A percentile compares a stretch with the other conserved stretches of the same genome.
phyloP scores from a whole-genome alignment of 2,797 vertebrate genomes.

The Apogon talboti region DNA sequence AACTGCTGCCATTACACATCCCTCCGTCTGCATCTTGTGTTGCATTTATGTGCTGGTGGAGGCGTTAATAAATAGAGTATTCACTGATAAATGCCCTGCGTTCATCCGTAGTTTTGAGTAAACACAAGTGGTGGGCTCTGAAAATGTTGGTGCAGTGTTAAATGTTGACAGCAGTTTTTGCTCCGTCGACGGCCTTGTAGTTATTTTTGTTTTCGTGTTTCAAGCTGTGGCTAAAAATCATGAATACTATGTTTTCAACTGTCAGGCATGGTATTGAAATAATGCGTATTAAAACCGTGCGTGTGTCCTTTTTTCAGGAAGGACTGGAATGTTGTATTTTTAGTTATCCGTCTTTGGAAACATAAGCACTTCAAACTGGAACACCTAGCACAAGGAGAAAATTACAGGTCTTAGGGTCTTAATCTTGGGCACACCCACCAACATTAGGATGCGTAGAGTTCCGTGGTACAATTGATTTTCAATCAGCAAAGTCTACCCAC shows the following conservation, averaged over 20 bases:
- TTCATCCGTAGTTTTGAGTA: constrained; percentile 15
- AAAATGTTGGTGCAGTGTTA: constrained; percentile 12
- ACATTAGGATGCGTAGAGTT: constrained; percentile 28
- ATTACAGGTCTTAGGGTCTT: constrained; percentile 14
- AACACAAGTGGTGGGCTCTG: constrained; percentile 10
- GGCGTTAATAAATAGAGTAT: not conserved
- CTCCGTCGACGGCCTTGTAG: constrained; percentile 18
- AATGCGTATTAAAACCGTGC: not conserved
- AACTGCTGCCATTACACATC: not conserved
- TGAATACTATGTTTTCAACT: constrained; percentile 3
- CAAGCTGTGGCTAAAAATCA: constrained; percentile 1
- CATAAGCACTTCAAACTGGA: constrained; percentile 1
- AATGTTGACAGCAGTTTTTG: constrained; percentile 23
- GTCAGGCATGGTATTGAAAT: constrained; percentile 9
- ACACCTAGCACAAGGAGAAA: not conserved
- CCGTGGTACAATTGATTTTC: constrained; percentile 33
- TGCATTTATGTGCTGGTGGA: not conserved
- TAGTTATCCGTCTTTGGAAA: not conserved
- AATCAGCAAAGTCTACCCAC: constrained; percentile 10
- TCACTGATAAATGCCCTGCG: constrained; percentile 1
- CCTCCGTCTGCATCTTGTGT: not conserved
- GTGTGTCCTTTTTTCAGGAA: not conserved
- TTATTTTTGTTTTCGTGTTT: constrained; percentile 28
- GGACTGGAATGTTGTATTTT: constrained; percentile 11
- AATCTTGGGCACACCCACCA: constrained; percentile 6